Evolutionary conservation across 2,797 vertebrate genomes (phyloP), one percentile per base, ranked within the genome.

Genomic region (Taenioides sp.): DNA sequence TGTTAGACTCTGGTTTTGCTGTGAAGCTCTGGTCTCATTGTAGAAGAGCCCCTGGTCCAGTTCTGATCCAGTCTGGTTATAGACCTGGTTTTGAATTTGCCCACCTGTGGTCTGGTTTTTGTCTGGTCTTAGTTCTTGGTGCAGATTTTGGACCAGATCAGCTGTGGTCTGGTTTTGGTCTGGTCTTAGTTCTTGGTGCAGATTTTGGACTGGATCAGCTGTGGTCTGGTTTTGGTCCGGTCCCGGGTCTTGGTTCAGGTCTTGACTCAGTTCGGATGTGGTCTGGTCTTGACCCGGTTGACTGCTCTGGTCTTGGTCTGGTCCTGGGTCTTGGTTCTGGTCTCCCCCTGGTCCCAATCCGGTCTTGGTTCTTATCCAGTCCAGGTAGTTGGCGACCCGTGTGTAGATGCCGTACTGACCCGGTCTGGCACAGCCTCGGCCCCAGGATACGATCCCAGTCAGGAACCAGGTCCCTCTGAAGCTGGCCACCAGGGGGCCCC

Each of bases 361-460:
- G 2, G 40, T 49, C 43, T 2, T 43, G 37, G 62, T 14, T 11
- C 72, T 16, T 16, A 99, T 90, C 98, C 98, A 99, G 14, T 87
- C 81, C 0, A 91, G 84, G 74, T 95, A 98, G 77, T 85, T 93
- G 52, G 91, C 88, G 47, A 99, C 95, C 22, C 92, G 93, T 20
- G 95, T 94, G 75, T 99, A 99, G 85, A 98, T 87, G 0, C 97
- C 98, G 0, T 98, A 94, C 28, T 82, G 87, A 64, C 95, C 93
- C 4, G 87, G 17, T 0, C 87, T 78, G 0, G 95, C 98, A 10
- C 98, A 99, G 1, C 97, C 97, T 75, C 92, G 92, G 0, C 98
- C 97, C 97, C 97, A 99, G 90, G 97, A 98, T 77, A 98, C 96
- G 34, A 99, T 84, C 0, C 97, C 97, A 0, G 95, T 96, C 82